A percentile compares a stretch with the other conserved stretches of the same genome.
phyloP scores from a whole-genome alignment of 1,140 invertebrate genomes.

The Drosophila sulfurigaster region DNA sequence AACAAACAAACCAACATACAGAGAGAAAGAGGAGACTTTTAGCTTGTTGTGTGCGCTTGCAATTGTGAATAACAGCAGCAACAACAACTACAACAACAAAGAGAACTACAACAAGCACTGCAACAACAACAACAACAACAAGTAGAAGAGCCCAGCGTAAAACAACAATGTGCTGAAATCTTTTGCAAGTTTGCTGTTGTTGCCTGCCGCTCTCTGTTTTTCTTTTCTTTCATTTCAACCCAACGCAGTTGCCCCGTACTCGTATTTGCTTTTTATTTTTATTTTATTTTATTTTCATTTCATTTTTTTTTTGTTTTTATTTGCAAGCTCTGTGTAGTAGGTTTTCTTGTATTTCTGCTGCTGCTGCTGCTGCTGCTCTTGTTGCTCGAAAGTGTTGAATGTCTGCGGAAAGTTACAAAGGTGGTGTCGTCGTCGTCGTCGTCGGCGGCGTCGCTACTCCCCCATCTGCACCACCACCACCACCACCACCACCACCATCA shows the following conservation, averaged over 20 bases:
- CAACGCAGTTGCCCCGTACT: constrained; percentile 32
- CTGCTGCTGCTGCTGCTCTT: constrained; percentile 36
- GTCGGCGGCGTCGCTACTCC: constrained; percentile 11
- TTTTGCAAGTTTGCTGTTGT: constrained; percentile 52
- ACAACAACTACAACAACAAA: constrained; percentile 39
- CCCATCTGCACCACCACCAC: background rate
- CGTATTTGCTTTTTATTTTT: constrained; percentile 61
- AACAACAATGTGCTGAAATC: constrained; percentile 67
- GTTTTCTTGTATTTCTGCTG: constrained; percentile 46
- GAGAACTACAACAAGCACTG: constrained; percentile 20
- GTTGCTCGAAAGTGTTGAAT: constrained; percentile 66
- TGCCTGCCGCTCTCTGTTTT: constrained; percentile 35
- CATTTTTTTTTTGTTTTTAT: constrained; percentile 40
- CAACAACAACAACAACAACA: constrained; percentile 20
- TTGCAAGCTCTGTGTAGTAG: constrained; percentile 44
- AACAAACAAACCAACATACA: constrained; percentile 52
- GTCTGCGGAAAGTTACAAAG: constrained; percentile 72
- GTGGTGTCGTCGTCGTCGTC: constrained; percentile 55
- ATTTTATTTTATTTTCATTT: constrained; percentile 40
- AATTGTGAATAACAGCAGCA: constrained; percentile 62
- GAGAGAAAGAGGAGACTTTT: constrained; percentile 55
- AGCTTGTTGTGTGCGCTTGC: constrained; percentile 60
- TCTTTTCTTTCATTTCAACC: constrained; percentile 44
- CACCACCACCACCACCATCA: background rate
- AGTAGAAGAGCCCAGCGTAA: constrained; percentile 27